Conservation (phyloP, 1,140 invertebrate genomes). For the Vanessa atalanta region DNA sequence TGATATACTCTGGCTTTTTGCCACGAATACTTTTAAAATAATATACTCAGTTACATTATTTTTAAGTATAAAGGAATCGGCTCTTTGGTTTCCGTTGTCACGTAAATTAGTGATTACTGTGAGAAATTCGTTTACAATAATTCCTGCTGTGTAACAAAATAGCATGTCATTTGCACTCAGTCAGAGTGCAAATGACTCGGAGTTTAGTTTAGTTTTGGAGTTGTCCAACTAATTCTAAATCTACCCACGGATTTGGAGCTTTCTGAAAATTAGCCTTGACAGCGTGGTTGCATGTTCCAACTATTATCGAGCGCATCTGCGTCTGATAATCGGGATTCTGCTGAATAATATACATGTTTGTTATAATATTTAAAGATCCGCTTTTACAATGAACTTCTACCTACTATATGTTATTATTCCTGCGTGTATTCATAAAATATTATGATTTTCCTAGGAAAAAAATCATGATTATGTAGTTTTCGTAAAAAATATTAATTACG, state of each 20-base stretch:
- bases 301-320: no score
- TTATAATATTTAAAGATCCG: no score
- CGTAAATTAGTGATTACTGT: not conserved
- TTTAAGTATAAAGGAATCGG: not conserved
- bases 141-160: not conserved
- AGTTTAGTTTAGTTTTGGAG: not conserved
- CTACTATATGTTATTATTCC: no score
- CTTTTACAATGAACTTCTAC: no score
- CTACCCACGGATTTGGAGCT: not conserved
- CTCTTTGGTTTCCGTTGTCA: not conserved
- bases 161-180: no score
- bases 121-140: not conserved
- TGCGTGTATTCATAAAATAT: no score
- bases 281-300: no score
- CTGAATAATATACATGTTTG: no score
- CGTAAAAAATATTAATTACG: no score
- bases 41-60: not conserved
- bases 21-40: constrained; percentile 1
- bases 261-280: not conserved
- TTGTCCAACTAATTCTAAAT: not conserved
- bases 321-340: no score
- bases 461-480: no score
- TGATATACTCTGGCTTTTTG: constrained; percentile 19
- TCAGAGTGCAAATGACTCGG: not conserved
- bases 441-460: no score